Percentiles rank a stretch among this genome's conserved stretches.
These are phyloP conservation scores for Synanthedon myopaeformis DNA, from an alignment of 2,888 invertebrate species.

Conservation along the genomic window DNA sequence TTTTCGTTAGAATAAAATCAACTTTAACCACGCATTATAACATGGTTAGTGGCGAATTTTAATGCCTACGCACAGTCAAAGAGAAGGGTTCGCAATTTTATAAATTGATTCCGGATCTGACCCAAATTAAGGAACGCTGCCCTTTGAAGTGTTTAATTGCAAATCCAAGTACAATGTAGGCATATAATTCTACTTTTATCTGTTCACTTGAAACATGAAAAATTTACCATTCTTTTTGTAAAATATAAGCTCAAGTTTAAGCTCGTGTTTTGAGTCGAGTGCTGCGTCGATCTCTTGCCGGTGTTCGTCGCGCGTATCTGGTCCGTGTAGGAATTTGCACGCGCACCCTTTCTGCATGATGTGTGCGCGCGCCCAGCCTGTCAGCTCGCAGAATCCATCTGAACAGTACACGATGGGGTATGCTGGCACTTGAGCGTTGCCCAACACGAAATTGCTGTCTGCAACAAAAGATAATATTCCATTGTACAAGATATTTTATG, in stretches of 20 bases:
- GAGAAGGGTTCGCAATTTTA: conserved; percentile 15
- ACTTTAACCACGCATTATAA: background rate
- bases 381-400: conserved; percentile 96
- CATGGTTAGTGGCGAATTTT: background rate
- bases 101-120: conserved; percentile 16
- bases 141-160: conserved; percentile 5
- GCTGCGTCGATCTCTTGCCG: conserved; percentile 90
- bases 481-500: no score
- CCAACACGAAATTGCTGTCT: conserved; percentile 97
- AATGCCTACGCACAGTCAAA: conserved; percentile 11
- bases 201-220: background rate
- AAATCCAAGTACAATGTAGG: background rate
- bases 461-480: conserved; percentile 25
- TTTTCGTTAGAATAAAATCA: background rate
- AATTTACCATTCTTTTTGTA: conserved; percentile 93
- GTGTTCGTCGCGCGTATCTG: conserved; percentile 90
- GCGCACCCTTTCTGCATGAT: conserved; percentile 98
- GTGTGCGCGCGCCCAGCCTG: conserved; percentile 92
- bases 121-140: conserved; percentile 13
- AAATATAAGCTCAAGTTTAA: conserved; percentile 93
- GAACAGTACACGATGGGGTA: conserved; percentile 97
- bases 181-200: background rate
- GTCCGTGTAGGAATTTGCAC: conserved; percentile 93
- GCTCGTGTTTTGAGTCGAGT: conserved; percentile 89
- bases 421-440: conserved; percentile 91